phyloP scores from a whole-genome alignment of 2,888 invertebrate genomes.

The Cephus pygmeus region DNA sequence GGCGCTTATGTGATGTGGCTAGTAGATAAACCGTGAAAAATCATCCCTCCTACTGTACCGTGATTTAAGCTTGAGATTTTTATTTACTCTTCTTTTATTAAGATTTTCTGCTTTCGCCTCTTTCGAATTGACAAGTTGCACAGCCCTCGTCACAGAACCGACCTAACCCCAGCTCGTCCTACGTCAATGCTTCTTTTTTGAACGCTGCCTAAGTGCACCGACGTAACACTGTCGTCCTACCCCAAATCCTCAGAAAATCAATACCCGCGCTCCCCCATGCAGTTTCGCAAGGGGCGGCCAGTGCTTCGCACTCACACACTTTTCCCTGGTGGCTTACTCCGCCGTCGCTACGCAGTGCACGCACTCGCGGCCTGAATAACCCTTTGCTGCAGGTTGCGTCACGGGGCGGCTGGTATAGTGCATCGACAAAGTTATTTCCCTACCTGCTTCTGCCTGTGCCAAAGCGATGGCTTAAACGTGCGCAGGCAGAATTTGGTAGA shows the following conservation, averaged over 20 bases:
- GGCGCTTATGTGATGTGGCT: neutral
- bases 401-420: neutral
- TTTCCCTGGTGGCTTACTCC: conserved; percentile 7
- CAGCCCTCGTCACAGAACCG: neutral
- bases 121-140: neutral
- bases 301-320: neutral
- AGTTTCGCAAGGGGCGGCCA: neutral
- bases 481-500: neutral
- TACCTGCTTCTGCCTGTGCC: neutral
- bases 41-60: neutral
- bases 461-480: neutral
- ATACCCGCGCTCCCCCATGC: conserved; percentile 29
- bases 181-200: neutral
- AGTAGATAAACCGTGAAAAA: neutral
- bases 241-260: conserved; percentile 51
- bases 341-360: conserved; percentile 7
- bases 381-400: neutral
- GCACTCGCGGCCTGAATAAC: neutral
- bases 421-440: neutral
- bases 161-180: neutral
- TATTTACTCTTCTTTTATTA: no score
- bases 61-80: neutral
- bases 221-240: conserved; percentile 49
- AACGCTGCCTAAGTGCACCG: conserved; percentile 6
- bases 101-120: neutral